Conservation (phyloP, 2,888 invertebrate genomes). For the Biston stratarius region DNA sequence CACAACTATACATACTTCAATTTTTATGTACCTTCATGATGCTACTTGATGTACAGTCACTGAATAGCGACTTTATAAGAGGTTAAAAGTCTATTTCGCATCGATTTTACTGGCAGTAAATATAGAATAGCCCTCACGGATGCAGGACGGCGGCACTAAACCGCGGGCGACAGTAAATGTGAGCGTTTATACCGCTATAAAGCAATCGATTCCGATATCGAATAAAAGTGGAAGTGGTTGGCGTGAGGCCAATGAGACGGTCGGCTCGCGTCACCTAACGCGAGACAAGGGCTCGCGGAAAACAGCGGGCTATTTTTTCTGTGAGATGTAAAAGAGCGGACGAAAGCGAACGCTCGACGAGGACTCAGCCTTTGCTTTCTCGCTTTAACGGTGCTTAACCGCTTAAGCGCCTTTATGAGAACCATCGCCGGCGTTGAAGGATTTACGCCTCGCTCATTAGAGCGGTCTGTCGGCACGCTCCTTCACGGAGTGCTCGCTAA, state of each 20-base stretch:
- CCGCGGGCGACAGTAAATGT: slow-evolving; percentile 72
- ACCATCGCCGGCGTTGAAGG: slow-evolving; percentile 58
- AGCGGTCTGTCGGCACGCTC: slow-evolving; percentile 44
- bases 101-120: slow-evolving; percentile 70
- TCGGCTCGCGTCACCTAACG: slow-evolving; percentile 59
- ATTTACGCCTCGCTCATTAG: slow-evolving; percentile 70
- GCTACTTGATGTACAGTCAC: slow-evolving; percentile 45
- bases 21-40: not conserved
- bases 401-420: slow-evolving; percentile 68
- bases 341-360: slow-evolving; percentile 73
- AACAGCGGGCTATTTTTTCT: slow-evolving; percentile 68
- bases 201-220: slow-evolving; percentile 76
- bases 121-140: slow-evolving; percentile 68
- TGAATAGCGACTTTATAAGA: slow-evolving; percentile 51
- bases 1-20: not conserved
- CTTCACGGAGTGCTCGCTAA: slow-evolving; percentile 5
- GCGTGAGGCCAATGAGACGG: slow-evolving; percentile 76
- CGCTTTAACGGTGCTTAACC: slow-evolving; percentile 71
- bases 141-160: slow-evolving; percentile 70
- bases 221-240: slow-evolving; percentile 77
- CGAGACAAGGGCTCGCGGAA: slow-evolving; percentile 65
- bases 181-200: slow-evolving; percentile 76
- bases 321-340: slow-evolving; percentile 74
- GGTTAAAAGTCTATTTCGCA: slow-evolving; percentile 59
- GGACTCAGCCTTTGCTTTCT: slow-evolving; percentile 73